phyloP scores from a whole-genome alignment of 2,113 vertebrate species.

The Rousettus leschenaultii region DNA sequence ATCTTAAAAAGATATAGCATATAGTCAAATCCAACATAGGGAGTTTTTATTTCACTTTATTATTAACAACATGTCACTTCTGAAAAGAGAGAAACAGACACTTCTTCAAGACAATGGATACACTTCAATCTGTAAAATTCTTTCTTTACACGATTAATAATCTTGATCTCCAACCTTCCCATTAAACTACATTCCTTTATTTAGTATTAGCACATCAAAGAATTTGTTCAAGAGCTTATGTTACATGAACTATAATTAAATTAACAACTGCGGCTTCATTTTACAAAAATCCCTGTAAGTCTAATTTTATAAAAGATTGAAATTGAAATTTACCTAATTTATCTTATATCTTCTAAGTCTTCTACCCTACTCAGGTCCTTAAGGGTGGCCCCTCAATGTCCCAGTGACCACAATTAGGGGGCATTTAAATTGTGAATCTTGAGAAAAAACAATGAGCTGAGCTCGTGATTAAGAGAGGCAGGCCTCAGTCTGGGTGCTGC shows the following conservation, averaged over 20 bases:
- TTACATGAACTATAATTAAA: conserved; percentile 16
- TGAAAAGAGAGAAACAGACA: background rate
- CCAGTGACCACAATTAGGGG: background rate
- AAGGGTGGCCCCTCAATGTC: background rate
- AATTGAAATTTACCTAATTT: conserved; percentile 40
- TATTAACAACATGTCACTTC: background rate
- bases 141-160: background rate
- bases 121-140: conserved; percentile 14
- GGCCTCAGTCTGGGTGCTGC: background rate
- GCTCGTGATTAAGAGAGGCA: background rate
- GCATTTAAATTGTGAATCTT: background rate
- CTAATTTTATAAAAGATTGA: background rate
- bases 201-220: background rate
- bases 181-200: conserved; percentile 10
- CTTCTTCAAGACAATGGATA: background rate
- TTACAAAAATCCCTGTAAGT: background rate
- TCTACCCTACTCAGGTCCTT: background rate
- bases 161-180: background rate
- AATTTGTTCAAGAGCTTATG: conserved; percentile 19
- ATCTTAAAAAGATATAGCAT: conserved; percentile 32
- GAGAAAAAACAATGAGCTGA: background rate
- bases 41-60: conserved; percentile 18
- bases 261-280: background rate
- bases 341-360: conserved; percentile 16
- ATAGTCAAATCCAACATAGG: background rate